A percentile compares a stretch with the other conserved stretches of the same genome.
phyloP scores from a whole-genome alignment of 2,113 vertebrate genomes.

The Nematolebias whitei region DNA sequence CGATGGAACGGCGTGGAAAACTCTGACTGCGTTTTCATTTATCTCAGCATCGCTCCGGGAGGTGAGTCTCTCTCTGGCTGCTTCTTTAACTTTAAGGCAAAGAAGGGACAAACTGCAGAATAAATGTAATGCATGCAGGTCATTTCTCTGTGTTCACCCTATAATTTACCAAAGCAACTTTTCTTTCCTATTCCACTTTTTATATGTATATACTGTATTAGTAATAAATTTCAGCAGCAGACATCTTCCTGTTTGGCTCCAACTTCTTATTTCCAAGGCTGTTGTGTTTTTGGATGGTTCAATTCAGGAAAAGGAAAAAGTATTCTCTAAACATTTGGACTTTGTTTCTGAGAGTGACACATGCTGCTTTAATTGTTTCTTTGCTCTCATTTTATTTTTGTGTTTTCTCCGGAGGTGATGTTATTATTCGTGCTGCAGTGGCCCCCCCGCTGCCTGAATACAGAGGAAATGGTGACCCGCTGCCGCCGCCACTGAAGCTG shows the following conservation, averaged over 20 bases:
- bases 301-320: constrained; percentile 13
- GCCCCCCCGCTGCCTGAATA: constrained; percentile 35
- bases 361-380: constrained; percentile 48
- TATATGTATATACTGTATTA: too few species aligned
- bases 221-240: constrained; percentile 32
- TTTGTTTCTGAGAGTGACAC: constrained; percentile 24
- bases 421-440: constrained; percentile 41
- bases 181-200: too few species aligned
- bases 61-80: constrained; percentile 34
- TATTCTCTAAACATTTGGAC: constrained; percentile 41
- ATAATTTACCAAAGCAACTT: too few species aligned
- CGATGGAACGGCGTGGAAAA: too few species aligned
- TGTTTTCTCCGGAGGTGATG: constrained; percentile 49
- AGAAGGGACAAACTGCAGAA: constrained; percentile 28
- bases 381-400: constrained; percentile 40
- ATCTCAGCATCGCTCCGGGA: constrained; percentile 50
- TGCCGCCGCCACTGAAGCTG: constrained; percentile 45
- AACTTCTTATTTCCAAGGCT: constrained; percentile 38
- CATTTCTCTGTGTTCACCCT: constrained; percentile 35
- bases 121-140: constrained; percentile 34
- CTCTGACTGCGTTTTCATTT: constrained; percentile 20
- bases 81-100: constrained; percentile 32
- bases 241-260: constrained; percentile 34
- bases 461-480: constrained; percentile 35
- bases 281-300: constrained; percentile 45